Base-by-base conservation (phyloP, 2,113 vertebrate species). In the Terrapene triunguis region DNA sequence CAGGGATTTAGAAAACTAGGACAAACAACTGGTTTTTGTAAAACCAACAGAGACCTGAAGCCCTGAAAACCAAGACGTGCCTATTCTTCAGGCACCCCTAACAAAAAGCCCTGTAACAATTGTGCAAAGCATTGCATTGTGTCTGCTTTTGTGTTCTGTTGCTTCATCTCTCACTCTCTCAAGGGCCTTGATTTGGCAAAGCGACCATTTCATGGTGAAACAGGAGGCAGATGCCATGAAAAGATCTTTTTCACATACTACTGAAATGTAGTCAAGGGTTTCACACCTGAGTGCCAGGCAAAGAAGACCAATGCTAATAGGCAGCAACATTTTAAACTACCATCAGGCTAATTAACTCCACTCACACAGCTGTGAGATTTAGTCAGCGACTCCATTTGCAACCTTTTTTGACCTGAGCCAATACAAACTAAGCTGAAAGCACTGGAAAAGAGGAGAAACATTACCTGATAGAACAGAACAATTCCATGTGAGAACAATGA, bases 361-460 rank as follows among this genome's bases (percentile, higher is more conserved):
- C 29, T 59, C 53, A 88, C 53, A 86, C 19, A 93, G 72, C 82
- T 72, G 3, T 27, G 25, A 50, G 85, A 96, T 38, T 51, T 5
- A 38, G 21, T 24, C 42, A 7, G 11, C 0, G 0, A 3, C 82
- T 88, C 78, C 14, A 72, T 38, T 22, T 35, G 44, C 57, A 78
- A 32, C 74, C 84, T 47, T 72, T 42, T 78, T 53, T 27, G 84
- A 54, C 25, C 5, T 62, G 10, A 16, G 7, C 10, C 24, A 82
- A 48, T n/a, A 32, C 38, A 86, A 35, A 9, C 7, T 1, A 0
- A 82, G 0, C 2, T 22, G 14, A 17, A 0, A 22, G 84, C 86
- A 89, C 85, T 25, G 10, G 55, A 53, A 57, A 38, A 83, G 38
- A 88, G 12, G 48, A 72, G 89, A 88, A 89, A 5, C 72, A 82